Percentiles rank a stretch among this genome's conserved stretches.
Conservation (phyloP, 2,113 vertebrate species). For the Empidonax traillii region DNA sequence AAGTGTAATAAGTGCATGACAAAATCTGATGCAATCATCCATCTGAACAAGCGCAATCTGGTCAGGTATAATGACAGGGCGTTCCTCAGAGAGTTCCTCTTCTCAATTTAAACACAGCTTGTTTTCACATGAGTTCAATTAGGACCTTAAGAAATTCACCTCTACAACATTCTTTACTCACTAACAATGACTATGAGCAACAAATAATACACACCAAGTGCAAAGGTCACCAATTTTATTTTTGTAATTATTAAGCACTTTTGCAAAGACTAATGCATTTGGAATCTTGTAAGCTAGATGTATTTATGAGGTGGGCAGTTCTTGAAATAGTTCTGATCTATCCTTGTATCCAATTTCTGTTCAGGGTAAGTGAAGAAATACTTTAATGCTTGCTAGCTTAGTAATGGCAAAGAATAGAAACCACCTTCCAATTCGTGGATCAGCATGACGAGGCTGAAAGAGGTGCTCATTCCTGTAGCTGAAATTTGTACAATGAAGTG, state of each 20-base stretch:
- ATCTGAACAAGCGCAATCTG: neutral
- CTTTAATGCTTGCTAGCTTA: neutral
- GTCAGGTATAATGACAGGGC: neutral
- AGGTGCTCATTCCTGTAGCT: neutral
- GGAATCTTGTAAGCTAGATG: slow-evolving; percentile 12
- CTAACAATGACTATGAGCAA: neutral
- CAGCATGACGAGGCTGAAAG: neutral
- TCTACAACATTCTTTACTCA: neutral
- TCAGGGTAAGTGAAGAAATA: neutral
- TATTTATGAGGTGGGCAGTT: neutral
- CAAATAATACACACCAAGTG: neutral
- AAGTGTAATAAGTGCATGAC: neutral
- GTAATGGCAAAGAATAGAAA: neutral
- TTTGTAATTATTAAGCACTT: neutral
- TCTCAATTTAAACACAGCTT: neutral
- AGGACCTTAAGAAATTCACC: neutral
- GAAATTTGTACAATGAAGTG: neutral
- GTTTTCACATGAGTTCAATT: neutral
- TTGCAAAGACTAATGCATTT: neutral
- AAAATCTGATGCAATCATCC: neutral
- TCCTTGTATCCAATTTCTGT: neutral
- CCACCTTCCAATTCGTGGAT: neutral
- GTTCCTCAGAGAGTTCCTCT: neutral
- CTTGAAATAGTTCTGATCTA: neutral
- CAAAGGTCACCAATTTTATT: neutral